Conservation (phyloP, 2,113 vertebrate species). For the Sphyrna mokarran region DNA sequence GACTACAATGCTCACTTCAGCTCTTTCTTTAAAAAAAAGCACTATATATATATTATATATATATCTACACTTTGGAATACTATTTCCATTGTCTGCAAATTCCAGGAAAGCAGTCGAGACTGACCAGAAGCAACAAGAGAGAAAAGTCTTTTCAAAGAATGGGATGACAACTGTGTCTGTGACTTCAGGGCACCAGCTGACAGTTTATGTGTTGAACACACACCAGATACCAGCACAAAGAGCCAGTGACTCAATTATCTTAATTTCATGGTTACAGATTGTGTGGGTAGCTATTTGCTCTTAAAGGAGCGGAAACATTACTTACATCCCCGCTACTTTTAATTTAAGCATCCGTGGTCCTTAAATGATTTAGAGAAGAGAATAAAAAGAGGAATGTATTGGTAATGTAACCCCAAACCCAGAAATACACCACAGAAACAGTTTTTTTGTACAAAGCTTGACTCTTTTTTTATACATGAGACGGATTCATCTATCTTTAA, state of each 20-base stretch:
- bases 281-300: not conserved
- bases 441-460: not conserved
- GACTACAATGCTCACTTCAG: constrained; percentile 67
- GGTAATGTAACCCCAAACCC: not conserved
- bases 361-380: not conserved
- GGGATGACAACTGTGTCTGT: not conserved
- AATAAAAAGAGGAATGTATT: not conserved
- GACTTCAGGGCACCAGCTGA: not conserved
- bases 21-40: constrained; percentile 48
- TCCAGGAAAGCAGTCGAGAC: not conserved
- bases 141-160: constrained; percentile 6
- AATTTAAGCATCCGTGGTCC: not conserved
- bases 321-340: not conserved
- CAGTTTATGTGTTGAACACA: not conserved
- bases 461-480: not conserved
- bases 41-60: not conserved
- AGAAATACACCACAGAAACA: not conserved
- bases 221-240: not conserved
- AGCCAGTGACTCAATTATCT: constrained; percentile 10
- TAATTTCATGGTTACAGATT: constrained; percentile 4
- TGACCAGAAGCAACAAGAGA: constrained; percentile 21
- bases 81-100: not conserved
- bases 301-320: not conserved
- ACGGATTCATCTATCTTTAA: not conserved
- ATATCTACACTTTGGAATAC: not conserved